These are phyloP conservation scores for Petrosia ficiformis DNA, from an alignment of 37 sponge, comb jelly and placozoan genomes.

Conservation along the genomic window DNA sequence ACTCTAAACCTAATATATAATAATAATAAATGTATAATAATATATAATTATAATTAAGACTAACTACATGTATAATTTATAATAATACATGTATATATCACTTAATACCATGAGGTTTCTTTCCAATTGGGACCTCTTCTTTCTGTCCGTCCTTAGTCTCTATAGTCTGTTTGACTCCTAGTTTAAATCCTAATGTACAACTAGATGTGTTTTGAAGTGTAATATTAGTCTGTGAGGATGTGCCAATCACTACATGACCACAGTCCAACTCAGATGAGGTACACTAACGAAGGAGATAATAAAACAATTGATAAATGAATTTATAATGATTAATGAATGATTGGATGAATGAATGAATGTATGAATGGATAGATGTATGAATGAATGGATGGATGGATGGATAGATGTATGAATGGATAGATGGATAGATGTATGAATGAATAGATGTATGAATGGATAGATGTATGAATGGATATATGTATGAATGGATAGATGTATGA, in stretches of 20 bases:
- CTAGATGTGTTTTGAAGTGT: slow-evolving; percentile 57
- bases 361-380: too few relatives aligned
- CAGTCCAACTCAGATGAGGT: slow-evolving; percentile 41
- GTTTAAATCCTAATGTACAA: slow-evolving; percentile 56
- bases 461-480: too few relatives aligned
- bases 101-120: not conserved
- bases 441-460: too few relatives aligned
- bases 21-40: too few relatives aligned
- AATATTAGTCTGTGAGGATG: slow-evolving; percentile 38
- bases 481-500: too few relatives aligned
- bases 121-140: not conserved
- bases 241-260: slow-evolving; percentile 69
- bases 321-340: not conserved
- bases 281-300: slow-evolving; percentile 35
- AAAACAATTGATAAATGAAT: not conserved
- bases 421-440: too few relatives aligned
- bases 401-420: too few relatives aligned
- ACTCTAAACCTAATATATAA: slow-evolving; percentile 33
- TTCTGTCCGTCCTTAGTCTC: not conserved
- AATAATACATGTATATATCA: not conserved
- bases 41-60: too few relatives aligned
- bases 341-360: too few relatives aligned
- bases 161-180: slow-evolving; percentile 10
- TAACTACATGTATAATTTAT: not conserved
- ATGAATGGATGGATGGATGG: too few relatives aligned